A percentile compares a stretch with the other conserved stretches of the same genome.
These are phyloP conservation scores for Hydrolagus affinis DNA, from an alignment of 2,113 vertebrate species.

Conservation along the genomic window DNA sequence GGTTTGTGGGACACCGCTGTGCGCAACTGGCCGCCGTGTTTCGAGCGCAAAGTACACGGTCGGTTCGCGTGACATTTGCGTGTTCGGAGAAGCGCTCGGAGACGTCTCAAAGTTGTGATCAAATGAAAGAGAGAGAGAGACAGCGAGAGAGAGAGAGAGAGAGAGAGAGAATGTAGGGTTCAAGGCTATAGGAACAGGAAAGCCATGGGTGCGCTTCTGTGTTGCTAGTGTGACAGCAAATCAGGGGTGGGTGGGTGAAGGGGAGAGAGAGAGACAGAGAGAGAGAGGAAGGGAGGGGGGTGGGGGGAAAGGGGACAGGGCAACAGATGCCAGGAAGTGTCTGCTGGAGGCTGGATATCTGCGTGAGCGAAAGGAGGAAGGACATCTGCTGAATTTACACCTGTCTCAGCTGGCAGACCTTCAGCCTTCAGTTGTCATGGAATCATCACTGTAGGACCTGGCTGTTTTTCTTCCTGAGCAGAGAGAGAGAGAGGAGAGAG, in stretches of 20 bases:
- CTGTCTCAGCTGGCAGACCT: constrained; percentile 5
- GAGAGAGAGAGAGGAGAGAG: constrained; percentile 37
- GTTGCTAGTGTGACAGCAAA: neutral
- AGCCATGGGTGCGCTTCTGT: too few relatives aligned
- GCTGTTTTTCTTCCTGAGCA: neutral
- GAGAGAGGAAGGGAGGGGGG: neutral
- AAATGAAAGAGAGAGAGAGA: too few relatives aligned
- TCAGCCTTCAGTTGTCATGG: constrained; percentile 17
- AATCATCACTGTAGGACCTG: neutral
- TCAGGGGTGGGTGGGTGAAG: neutral
- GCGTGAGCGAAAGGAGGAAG: neutral
- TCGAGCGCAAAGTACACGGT: too few relatives aligned
- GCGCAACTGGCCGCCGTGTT: too few relatives aligned
- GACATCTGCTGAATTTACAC: constrained; percentile 23
- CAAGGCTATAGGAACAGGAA: too few relatives aligned
- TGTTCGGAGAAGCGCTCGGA: too few relatives aligned
- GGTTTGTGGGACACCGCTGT: too few relatives aligned
- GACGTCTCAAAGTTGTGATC: too few relatives aligned
- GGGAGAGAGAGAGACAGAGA: neutral
- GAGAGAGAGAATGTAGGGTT: too few relatives aligned
- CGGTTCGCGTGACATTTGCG: too few relatives aligned
- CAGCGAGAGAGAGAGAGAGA: too few relatives aligned
- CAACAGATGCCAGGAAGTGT: neutral
- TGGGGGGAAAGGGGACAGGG: neutral
- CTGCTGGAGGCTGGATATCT: neutral